These are phyloP conservation scores for Sesia apiformis DNA, from an alignment of 2,888 invertebrate species.

Conservation along the genomic window DNA sequence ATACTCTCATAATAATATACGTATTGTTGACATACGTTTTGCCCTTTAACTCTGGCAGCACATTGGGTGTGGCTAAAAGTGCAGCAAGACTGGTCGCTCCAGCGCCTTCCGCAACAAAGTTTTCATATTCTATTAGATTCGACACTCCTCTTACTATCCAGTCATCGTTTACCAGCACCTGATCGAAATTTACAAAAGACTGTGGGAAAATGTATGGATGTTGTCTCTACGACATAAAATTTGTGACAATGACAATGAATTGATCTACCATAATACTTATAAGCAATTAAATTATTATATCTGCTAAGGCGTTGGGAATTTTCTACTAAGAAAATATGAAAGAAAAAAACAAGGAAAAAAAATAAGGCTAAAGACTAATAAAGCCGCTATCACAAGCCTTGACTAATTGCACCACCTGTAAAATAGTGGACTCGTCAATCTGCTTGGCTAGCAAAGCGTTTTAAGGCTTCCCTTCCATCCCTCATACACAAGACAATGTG, in stretches of 20 bases:
- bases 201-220: neutral
- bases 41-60: conserved; percentile 30
- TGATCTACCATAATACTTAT: neutral
- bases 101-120: conserved; percentile 89
- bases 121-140: conserved; percentile 83
- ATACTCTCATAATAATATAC: no score
- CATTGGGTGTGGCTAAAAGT: conserved; percentile 73
- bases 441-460: no score
- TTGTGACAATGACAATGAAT: neutral
- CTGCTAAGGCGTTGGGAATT: neutral
- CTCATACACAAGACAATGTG: no score
- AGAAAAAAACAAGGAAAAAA: no score
- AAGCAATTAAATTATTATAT: neutral
- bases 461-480: no score
- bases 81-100: conserved; percentile 88
- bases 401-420: no score
- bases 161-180: conserved; percentile 82
- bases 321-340: no score
- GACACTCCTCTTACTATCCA: conserved; percentile 84
- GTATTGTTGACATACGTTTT: conserved; percentile 26
- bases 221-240: neutral
- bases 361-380: no score
- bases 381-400: no score
- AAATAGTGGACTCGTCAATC: no score
- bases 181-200: neutral